A percentile compares a stretch with the other conserved stretches of the same genome.
Evolutionary conservation across 1,140 invertebrate species (phyloP).

Genomic region (Alviniconcha marisindica): DNA sequence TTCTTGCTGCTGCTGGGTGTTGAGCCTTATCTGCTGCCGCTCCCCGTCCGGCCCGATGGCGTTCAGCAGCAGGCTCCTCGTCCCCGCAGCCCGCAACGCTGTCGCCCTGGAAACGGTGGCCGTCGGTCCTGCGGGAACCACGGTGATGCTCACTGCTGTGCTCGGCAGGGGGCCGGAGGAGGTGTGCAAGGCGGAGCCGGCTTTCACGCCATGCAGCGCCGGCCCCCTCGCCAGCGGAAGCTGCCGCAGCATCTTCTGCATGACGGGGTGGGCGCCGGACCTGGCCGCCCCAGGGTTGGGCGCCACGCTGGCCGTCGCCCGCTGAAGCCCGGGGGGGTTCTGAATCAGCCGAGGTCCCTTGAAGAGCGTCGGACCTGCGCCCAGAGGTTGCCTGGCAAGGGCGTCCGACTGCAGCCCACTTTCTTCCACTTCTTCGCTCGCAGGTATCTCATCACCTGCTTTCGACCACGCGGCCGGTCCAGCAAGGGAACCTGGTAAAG

Average conservation of each 20-base stretch:
- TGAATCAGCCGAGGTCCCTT: not conserved
- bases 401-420: too few relatives aligned
- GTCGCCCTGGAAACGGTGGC: not conserved
- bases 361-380: not conserved
- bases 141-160: not conserved
- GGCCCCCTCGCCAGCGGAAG: conserved; percentile 5
- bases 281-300: not conserved
- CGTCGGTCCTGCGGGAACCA: conserved; percentile 24
- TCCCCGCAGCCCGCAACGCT: not conserved
- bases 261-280: not conserved
- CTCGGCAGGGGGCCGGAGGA: not conserved
- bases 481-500: too few relatives aligned
- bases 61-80: not conserved
- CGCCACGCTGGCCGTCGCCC: not conserved
- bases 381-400: not conserved
- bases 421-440: too few relatives aligned
- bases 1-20: not conserved
- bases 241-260: not conserved
- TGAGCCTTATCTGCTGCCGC: conserved; percentile 12
- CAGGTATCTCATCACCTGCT: too few relatives aligned
- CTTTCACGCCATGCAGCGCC: not conserved
- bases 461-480: too few relatives aligned
- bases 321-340: not conserved
- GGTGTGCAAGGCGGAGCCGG: not conserved
- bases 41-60: not conserved